phyloP scores from a whole-genome alignment of 2,888 invertebrate species.

The Protodeltote pygarga region DNA sequence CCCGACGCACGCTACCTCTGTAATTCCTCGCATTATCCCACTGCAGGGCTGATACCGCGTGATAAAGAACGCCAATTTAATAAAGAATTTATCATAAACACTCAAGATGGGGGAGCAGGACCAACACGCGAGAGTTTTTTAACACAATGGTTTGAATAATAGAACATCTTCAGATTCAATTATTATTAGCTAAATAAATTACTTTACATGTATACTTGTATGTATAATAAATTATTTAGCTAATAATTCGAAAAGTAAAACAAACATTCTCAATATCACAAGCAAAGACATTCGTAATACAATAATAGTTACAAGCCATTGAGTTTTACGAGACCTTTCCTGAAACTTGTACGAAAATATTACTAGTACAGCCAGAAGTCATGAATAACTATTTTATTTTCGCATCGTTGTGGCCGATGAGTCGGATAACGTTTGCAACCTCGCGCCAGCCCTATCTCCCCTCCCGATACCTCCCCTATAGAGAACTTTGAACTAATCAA shows the following conservation, averaged over 20 bases:
- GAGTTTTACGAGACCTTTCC: constrained; percentile 19
- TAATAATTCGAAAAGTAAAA: not conserved
- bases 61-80: constrained; percentile 6
- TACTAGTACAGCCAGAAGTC: constrained; percentile 17
- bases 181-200: too few species aligned
- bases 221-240: not conserved
- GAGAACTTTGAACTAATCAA: constrained; percentile 72
- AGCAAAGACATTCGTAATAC: constrained; percentile 29
- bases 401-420: constrained; percentile 27
- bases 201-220: too few species aligned
- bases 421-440: constrained; percentile 32
- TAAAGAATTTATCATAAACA: not conserved
- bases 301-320: constrained; percentile 32
- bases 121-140: too few species aligned
- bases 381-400: constrained; percentile 33
- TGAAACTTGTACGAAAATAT: constrained; percentile 9
- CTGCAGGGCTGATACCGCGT: constrained; percentile 10
- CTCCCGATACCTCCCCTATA: constrained; percentile 35
- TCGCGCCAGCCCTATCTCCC: constrained; percentile 12
- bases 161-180: too few species aligned
- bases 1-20: constrained; percentile 20
- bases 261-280: constrained; percentile 23
- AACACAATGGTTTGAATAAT: too few species aligned
- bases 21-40: constrained; percentile 12
- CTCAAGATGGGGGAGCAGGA: too few species aligned